These are phyloP conservation scores for Lithodes maja DNA, from an alignment of 2,888 invertebrate species.

Conservation along the genomic window DNA sequence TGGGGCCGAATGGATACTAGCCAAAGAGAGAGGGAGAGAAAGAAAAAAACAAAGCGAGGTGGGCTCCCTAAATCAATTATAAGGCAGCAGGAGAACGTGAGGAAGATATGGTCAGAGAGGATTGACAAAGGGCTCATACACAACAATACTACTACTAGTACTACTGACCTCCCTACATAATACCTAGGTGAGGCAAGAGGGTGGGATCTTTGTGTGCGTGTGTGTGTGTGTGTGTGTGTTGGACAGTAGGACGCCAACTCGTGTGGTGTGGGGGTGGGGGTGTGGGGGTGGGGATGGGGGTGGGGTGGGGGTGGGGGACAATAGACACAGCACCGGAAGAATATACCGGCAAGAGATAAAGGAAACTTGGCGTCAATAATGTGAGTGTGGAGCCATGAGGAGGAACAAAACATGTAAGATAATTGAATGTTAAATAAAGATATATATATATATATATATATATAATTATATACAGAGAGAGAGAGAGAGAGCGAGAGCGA, in stretches of 20 bases:
- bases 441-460: too few relatives aligned
- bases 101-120: background rate
- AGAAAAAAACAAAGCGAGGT: background rate
- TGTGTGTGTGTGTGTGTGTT: background rate
- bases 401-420: too few relatives aligned
- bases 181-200: background rate
- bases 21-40: background rate
- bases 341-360: background rate
- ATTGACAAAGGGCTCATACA: background rate
- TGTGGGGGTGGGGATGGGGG: too few relatives aligned
- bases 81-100: background rate
- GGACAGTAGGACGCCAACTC: background rate
- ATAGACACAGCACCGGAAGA: background rate
- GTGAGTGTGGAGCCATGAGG: too few relatives aligned
- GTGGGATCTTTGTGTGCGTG: background rate
- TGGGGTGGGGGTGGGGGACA: too few relatives aligned
- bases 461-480: too few relatives aligned
- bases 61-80: background rate
- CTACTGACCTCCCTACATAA: background rate
- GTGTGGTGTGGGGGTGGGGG: too few relatives aligned
- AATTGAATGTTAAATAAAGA: too few relatives aligned
- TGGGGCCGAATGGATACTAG: background rate
- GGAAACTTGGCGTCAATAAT: too few relatives aligned
- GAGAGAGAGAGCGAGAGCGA: background rate
- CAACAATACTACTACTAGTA: background rate